Evolutionary conservation across 2,113 vertebrate genomes (phyloP), one percentile per base, ranked within the genome.

Genomic region (Sapajus apella): DNA sequence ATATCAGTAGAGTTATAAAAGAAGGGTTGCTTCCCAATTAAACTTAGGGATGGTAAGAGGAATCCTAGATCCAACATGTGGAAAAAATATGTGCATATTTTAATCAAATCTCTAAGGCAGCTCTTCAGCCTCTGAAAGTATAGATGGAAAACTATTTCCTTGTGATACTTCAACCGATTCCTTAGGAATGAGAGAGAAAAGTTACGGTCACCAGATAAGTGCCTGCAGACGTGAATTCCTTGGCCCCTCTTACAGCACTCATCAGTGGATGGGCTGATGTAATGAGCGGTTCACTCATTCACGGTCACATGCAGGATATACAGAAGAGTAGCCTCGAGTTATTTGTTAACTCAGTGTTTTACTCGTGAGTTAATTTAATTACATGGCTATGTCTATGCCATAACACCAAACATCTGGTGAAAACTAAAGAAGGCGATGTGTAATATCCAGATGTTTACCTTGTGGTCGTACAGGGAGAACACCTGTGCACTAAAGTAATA

Each of bases 371-470:
- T 73, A 55, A 47, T 96, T 94, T 82, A 94, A 95, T 93, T 83
- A 68, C 76, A 32, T 72, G 86, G 68, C 79, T 73, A 1, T 77
- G 72, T 82, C 91, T 75, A 14, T 72, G 81, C 72, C 25, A 21
- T 91, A 93, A 91, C 76, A 92, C 9, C 77, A 77, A 95, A 93
- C 93, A 96, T 85, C 86, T 95, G 94, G 82, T 68, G 47, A 76
- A 93, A 88, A 95, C 89, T 88, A 47, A 90, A 93, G 56, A 75
- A 32, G 87, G 79, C 76, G 96, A 58, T 66, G 45, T 14, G 82
- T 94, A 84, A 9, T 3, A 43, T 80, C 94, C 92, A 97, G 94
- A 96, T 90, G 94, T 92, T 94, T 89, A 37, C 72, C 89, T 90
- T 82, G 35, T 43, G 64, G 40, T 76, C 93, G 45, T 55, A 45